Base-by-base conservation (phyloP, 1,140 invertebrate genomes). In the Lordiphosa stackelbergi region DNA sequence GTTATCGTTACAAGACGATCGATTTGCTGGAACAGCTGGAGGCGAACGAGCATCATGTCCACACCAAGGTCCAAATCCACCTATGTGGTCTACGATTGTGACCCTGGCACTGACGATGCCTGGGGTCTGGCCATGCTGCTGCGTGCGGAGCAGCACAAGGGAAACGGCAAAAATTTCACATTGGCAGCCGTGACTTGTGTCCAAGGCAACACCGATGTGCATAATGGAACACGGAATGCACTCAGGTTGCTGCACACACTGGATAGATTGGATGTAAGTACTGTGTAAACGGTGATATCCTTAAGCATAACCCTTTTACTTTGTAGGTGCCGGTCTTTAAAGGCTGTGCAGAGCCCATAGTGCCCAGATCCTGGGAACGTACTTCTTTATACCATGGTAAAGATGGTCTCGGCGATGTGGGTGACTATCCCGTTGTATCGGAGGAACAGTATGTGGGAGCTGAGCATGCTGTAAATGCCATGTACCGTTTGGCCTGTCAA, bases 81-180 rank as follows among this genome's bases (percentile, higher is more conserved):
- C 28, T 69, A 56, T 42, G 85, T 92, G 35, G 89, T 93, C 16
- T 85, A 91, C 28, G 92, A 93, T 65, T 89, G 90, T 35, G 92
- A 93, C 73, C 88, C 90, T 8, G 92, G 92, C 1, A 88, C 88
- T 5, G 92, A 93, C 68, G 92, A 93, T 88, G 91, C 91, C n/a
- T 88, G 91, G 65, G 92, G 91, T 2, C 64, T 93, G 5, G 75
- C 91, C 13, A 86, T 92, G 69, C 73, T 92, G 3, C 71, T 92
- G 9, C 81, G 88, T 10, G 90, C 90, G 4, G 90, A 92, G 58
- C 16, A 46, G 31, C 12, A 51, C 3, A 61, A 8, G 31, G 49
- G 8, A 36, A 35, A 5, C 37, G 51, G 24, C 4, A 41, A 54
- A 7, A 38, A 86, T 85, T 49, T 87, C 77, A 87, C 91, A 69